Conservation (phyloP, 2,113 vertebrate genomes). For the Psephotus haematonotus region DNA sequence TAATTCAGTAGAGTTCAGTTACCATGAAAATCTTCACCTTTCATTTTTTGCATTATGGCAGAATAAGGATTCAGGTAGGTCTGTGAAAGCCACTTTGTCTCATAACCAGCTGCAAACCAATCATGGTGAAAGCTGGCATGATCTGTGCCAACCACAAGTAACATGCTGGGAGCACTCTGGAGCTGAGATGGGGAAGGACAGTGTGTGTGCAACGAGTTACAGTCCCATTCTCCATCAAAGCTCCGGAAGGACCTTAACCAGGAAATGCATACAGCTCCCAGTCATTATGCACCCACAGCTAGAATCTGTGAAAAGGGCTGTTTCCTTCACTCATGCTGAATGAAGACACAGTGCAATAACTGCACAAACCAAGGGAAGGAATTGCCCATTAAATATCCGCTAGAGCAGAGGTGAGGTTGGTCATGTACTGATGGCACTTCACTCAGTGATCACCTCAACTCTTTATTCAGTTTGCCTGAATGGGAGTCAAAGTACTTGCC, state of each 20-base stretch:
- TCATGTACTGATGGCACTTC: background rate
- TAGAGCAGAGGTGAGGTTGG: background rate
- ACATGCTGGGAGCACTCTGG: fast-evolving
- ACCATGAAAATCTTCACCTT: background rate
- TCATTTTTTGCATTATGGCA: background rate
- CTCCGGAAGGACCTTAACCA: background rate
- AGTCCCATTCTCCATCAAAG: fast-evolving
- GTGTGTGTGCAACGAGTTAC: background rate
- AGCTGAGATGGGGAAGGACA: background rate
- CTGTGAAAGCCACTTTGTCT: background rate
- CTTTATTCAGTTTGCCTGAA: background rate
- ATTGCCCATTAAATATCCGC: background rate
- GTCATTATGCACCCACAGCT: fast-evolving
- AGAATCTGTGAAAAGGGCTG: background rate
- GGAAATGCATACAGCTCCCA: background rate
- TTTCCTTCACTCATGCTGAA: background rate
- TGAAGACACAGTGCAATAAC: background rate
- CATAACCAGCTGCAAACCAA: background rate
- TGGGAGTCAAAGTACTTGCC: background rate
- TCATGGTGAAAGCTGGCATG: background rate
- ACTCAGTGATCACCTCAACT: background rate
- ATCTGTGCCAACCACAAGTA: background rate
- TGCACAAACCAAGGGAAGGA: background rate
- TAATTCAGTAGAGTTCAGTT: background rate
- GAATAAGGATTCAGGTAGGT: background rate